phyloP scores from a whole-genome alignment of 1,140 invertebrate species.

The Calephelis nemesis region DNA sequence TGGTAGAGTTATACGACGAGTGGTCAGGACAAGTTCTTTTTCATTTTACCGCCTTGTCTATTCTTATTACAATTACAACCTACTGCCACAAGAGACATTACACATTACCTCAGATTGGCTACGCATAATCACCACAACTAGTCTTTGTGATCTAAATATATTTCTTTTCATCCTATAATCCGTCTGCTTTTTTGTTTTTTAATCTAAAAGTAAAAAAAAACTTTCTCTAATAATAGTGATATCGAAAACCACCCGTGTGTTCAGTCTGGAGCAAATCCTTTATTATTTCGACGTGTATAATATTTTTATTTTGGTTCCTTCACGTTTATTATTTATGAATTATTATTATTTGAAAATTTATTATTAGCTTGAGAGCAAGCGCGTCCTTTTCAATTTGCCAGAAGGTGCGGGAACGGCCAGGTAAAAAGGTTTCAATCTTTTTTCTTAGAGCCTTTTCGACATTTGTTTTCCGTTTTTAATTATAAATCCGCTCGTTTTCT shows the following conservation, averaged over 20 bases:
- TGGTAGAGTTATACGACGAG: too few species aligned
- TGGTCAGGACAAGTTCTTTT: too few species aligned
- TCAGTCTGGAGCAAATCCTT: conserved; percentile 59
- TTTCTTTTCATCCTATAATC: too few species aligned
- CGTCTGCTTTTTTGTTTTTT: too few species aligned
- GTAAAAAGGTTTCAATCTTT: conserved; percentile 51
- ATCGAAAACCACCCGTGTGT: conserved; percentile 46
- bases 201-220: too few species aligned
- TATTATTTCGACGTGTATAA: conserved; percentile 75
- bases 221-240: too few species aligned
- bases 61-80: too few species aligned
- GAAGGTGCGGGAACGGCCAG: conserved; percentile 56
- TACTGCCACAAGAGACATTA: too few species aligned
- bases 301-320: conserved; percentile 72
- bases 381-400: conserved; percentile 76
- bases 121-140: too few species aligned
- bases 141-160: too few species aligned
- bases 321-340: conserved; percentile 78
- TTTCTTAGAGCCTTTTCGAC: conserved; percentile 50
- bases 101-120: too few species aligned
- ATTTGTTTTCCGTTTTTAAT: conserved; percentile 63
- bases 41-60: too few species aligned
- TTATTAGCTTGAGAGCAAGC: conserved; percentile 70
- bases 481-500: conserved; percentile 55
- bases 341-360: conserved; percentile 78